These are phyloP conservation scores for Crioceris asparagi DNA, from an alignment of 2,888 invertebrate genomes.

Conservation along the genomic window DNA sequence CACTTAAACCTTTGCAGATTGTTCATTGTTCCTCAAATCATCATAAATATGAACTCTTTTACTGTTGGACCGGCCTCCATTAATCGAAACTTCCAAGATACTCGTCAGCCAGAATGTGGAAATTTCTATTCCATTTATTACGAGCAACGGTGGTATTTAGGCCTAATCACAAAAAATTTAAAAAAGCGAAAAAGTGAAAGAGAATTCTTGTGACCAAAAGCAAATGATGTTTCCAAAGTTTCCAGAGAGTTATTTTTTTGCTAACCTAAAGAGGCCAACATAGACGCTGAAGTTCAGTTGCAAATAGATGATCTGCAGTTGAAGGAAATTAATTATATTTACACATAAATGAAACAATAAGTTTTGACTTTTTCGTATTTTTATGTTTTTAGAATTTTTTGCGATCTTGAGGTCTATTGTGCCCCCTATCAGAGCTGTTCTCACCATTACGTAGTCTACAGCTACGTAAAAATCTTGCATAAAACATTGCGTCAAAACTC, in stretches of 20 bases:
- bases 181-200: slow-evolving; percentile 4
- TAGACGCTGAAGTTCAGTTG: background rate
- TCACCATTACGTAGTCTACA: too few species aligned
- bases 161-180: background rate
- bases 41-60: background rate
- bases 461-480: too few species aligned
- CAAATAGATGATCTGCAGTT: slow-evolving; percentile 1
- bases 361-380: background rate
- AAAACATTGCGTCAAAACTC: too few species aligned
- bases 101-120: slow-evolving; percentile 1
- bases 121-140: slow-evolving; percentile 3
- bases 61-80: background rate
- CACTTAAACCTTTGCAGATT: slow-evolving; percentile 1
- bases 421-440: too few species aligned
- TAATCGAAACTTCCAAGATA: background rate
- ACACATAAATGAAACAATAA: background rate
- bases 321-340: slow-evolving; percentile 1
- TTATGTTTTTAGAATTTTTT: background rate
- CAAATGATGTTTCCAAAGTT: slow-evolving; percentile 2
- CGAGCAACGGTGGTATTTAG: slow-evolving; percentile 2
- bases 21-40: background rate
- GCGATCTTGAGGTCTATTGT: too few species aligned
- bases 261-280: slow-evolving; percentile 2
- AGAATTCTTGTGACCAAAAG: slow-evolving; percentile 1
- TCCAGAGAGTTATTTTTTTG: slow-evolving; percentile 1